These are phyloP conservation scores for Aplocera efformata DNA, from an alignment of 2,888 invertebrate species.

Conservation along the genomic window DNA sequence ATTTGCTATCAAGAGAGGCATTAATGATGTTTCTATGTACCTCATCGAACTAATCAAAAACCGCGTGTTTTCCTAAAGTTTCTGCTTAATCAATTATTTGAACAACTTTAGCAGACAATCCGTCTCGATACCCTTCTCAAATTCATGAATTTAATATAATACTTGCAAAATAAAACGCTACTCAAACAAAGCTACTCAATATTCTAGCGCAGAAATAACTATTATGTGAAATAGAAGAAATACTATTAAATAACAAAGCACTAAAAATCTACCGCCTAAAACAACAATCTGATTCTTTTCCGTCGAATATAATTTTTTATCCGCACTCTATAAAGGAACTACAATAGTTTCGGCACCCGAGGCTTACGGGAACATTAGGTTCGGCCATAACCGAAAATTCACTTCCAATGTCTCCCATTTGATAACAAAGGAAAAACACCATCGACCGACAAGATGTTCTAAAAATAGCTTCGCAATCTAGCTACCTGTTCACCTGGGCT, in stretches of 20 bases:
- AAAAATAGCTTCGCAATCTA: conserved; percentile 78
- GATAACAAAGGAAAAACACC: conserved; percentile 78
- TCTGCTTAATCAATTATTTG: too few species aligned
- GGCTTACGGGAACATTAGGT: conserved; percentile 56
- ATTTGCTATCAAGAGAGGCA: too few species aligned
- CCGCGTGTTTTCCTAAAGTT: too few species aligned
- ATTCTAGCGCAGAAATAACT: too few species aligned
- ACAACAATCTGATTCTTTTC: conserved; percentile 1
- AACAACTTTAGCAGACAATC: too few species aligned
- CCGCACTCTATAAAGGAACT: conserved; percentile 44
- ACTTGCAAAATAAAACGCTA: too few species aligned
- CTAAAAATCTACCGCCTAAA: neutral
- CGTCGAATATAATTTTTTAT: conserved; percentile 35
- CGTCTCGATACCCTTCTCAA: too few species aligned
- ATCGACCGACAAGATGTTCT: conserved; percentile 75
- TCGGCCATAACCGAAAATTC: conserved; percentile 58
- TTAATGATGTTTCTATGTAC: too few species aligned
- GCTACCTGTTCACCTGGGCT: conserved; percentile 77
- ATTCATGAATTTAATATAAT: too few species aligned
- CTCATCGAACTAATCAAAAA: too few species aligned
- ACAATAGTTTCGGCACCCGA: conserved; percentile 38
- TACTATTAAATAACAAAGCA: neutral
- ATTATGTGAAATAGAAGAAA: too few species aligned
- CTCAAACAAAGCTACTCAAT: too few species aligned
- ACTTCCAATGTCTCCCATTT: conserved; percentile 66